A percentile compares a stretch with the other conserved stretches of the same genome.
These are phyloP conservation scores for Helicoverpa assulta DNA, from an alignment of 2,888 invertebrate genomes.

Conservation along the genomic window DNA sequence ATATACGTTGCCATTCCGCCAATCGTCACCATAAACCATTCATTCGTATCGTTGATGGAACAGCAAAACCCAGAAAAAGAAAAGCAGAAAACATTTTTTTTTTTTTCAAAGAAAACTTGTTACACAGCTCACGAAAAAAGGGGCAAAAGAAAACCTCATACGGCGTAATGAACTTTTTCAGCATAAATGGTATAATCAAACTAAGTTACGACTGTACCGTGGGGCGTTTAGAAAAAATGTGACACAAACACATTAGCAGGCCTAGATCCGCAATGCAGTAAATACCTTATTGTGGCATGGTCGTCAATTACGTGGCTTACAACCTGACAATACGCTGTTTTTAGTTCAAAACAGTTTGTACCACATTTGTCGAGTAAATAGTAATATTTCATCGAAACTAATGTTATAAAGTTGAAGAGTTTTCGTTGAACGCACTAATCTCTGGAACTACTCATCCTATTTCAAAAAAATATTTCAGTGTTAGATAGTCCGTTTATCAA, in stretches of 20 bases:
- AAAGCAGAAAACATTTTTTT: neutral
- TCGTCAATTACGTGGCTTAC: slow-evolving; percentile 54
- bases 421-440: no score
- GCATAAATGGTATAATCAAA: slow-evolving; percentile 16
- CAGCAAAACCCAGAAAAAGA: neutral
- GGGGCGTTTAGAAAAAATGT: slow-evolving; percentile 48
- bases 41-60: neutral
- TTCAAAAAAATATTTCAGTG: no score
- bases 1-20: neutral
- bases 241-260: slow-evolving; percentile 53
- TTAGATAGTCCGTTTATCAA: no score
- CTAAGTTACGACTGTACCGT: slow-evolving; percentile 27
- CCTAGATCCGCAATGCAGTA: slow-evolving; percentile 61
- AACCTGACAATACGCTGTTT: slow-evolving; percentile 37
- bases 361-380: neutral
- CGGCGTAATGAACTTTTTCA: slow-evolving; percentile 29
- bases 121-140: slow-evolving; percentile 21
- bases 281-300: slow-evolving; percentile 42
- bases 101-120: slow-evolving; percentile 7
- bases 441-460: no score
- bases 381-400: neutral
- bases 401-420: no score
- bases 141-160: neutral
- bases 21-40: neutral
- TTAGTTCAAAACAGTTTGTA: slow-evolving; percentile 20